Conservation (phyloP, 2,797 vertebrate species). For the Carcharodon carcharias region DNA sequence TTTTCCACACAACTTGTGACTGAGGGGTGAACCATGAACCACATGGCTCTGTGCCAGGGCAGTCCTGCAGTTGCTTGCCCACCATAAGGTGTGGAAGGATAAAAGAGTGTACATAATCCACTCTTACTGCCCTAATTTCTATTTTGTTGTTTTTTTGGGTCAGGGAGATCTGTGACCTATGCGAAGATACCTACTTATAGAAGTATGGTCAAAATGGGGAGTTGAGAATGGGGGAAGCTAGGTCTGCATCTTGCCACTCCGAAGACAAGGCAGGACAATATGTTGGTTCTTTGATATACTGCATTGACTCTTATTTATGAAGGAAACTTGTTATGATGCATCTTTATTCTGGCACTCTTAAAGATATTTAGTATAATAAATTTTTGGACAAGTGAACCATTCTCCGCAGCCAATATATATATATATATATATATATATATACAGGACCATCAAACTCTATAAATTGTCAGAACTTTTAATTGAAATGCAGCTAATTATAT, state of each 20-base stretch:
- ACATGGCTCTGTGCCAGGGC: background rate
- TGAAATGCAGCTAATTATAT: background rate
- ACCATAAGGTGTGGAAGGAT: background rate
- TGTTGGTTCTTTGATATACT: conserved; percentile 12
- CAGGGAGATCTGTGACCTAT: background rate
- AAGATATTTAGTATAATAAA: background rate
- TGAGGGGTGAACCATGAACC: background rate
- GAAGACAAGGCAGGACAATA: background rate
- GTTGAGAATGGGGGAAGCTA: background rate
- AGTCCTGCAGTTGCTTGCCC: background rate
- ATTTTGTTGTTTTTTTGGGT: background rate
- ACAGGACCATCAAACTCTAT: background rate
- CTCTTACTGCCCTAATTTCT: background rate
- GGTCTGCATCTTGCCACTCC: background rate
- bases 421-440: background rate
- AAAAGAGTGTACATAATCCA: background rate
- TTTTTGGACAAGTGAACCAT: background rate
- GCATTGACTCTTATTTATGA: background rate
- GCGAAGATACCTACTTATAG: background rate
- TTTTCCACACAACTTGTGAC: background rate
- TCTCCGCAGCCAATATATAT: background rate
- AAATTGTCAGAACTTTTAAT: background rate
- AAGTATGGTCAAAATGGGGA: background rate
- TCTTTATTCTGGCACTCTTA: background rate
- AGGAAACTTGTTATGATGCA: background rate